These are phyloP conservation scores for Unio pictorum DNA, from an alignment of 2,888 invertebrate genomes.

Conservation along the genomic window DNA sequence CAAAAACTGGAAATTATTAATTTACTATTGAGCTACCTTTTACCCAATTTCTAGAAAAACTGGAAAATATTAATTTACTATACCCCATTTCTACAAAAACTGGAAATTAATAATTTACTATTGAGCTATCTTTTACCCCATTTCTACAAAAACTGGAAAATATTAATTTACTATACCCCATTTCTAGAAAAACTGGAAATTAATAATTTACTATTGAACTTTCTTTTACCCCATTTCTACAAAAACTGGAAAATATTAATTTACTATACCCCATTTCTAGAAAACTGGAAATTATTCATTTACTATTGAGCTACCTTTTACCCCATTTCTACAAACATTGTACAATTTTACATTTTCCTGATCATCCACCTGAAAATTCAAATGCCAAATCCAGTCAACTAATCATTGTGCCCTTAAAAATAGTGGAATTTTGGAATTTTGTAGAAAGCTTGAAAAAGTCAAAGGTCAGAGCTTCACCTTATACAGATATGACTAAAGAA, in stretches of 20 bases:
- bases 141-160: constrained; percentile 8
- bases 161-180: neutral
- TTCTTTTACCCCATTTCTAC: neutral
- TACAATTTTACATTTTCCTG: neutral
- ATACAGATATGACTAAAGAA: too few species aligned
- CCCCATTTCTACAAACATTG: neutral
- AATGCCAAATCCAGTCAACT: neutral
- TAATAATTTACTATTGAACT: too few species aligned
- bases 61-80: too few species aligned
- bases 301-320: neutral
- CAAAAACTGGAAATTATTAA: too few species aligned
- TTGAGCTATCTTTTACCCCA: too few species aligned
- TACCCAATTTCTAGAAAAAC: too few species aligned
- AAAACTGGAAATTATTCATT: constrained; percentile 5
- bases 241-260: constrained; percentile 6
- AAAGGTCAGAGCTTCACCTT: too few species aligned
- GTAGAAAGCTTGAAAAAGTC: too few species aligned
- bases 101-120: too few species aligned
- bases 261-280: neutral
- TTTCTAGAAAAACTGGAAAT: neutral
- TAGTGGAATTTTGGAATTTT: too few species aligned
- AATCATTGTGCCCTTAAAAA: neutral
- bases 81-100: too few species aligned
- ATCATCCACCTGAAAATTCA: neutral
- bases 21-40: too few species aligned